These are phyloP conservation scores for Silvanus unidentatus DNA, from an alignment of 2,888 invertebrate genomes.

Conservation along the genomic window DNA sequence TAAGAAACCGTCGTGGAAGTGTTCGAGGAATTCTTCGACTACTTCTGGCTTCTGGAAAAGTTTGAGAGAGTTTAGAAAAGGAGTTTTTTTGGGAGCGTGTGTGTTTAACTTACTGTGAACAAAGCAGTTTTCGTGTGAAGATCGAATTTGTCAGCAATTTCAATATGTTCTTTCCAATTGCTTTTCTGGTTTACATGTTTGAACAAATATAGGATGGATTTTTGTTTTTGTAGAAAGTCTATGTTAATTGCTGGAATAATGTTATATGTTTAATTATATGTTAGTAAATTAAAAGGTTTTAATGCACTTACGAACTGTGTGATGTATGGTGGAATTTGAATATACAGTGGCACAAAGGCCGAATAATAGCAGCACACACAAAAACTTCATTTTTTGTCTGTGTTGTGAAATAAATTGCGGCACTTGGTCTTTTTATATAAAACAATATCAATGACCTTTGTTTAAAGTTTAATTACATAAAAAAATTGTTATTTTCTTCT, in stretches of 20 bases:
- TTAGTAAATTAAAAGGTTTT: not conserved
- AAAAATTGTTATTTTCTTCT: too few relatives aligned
- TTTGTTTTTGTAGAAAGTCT: constrained; percentile 22
- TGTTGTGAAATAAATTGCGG: not conserved
- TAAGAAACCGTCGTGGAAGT: constrained; percentile 53
- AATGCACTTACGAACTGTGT: constrained; percentile 1
- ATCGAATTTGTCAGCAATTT: constrained; percentile 53
- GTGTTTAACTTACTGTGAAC: constrained; percentile 11
- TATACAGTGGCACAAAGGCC: constrained; percentile 15
- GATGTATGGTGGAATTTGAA: not conserved
- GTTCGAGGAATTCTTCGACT: constrained; percentile 52
- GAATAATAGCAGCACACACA: constrained; percentile 11
- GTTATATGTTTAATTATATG: not conserved
- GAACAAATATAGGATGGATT: constrained; percentile 52
- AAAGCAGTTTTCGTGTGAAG: constrained; percentile 55
- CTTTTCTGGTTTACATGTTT: constrained; percentile 59
- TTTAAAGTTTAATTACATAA: too few relatives aligned
- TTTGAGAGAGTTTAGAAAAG: not conserved
- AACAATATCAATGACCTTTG: not conserved
- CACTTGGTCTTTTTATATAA: not conserved
- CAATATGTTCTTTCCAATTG: constrained; percentile 48
- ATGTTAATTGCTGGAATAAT: constrained; percentile 39
- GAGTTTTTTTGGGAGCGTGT: not conserved
- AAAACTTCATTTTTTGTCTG: constrained; percentile 15
- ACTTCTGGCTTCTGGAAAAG: constrained; percentile 50